A percentile compares a stretch with the other conserved stretches of the same genome.
phyloP scores from a whole-genome alignment of 1,140 invertebrate species.

The Lepidurus arcticus region DNA sequence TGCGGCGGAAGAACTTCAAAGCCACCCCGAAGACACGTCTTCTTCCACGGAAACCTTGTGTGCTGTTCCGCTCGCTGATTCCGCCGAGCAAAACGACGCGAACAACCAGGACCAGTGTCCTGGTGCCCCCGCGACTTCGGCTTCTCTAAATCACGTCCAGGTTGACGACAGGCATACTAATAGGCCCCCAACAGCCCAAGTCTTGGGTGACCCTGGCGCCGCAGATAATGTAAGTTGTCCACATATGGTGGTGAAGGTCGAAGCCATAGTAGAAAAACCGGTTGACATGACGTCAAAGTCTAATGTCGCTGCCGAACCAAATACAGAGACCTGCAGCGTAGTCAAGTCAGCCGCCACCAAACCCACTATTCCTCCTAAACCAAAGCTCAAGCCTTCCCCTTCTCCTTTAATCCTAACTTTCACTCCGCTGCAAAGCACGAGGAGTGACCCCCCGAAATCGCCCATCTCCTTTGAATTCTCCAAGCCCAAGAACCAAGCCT shows the following conservation, averaged over 20 bases:
- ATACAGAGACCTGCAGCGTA: not conserved
- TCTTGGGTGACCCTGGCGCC: not conserved
- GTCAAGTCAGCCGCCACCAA: not conserved
- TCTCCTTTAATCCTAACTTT: slow-evolving; percentile 2
- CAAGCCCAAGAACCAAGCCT: not conserved
- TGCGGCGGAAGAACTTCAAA: not conserved
- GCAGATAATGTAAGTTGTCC: not conserved
- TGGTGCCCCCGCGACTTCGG: slow-evolving; percentile 9
- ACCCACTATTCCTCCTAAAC: not conserved
- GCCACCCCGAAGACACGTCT: not conserved
- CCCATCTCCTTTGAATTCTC: not conserved
- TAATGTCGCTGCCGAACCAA: slow-evolving; percentile 6
- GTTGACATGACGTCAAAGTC: slow-evolving; percentile 18
- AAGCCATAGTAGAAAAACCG: not conserved
- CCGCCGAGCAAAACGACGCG: not conserved
- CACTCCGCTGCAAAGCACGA: not conserved
- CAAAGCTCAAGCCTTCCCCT: not conserved
- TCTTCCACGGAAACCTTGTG: slow-evolving; percentile 32
- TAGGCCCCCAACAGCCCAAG: not conserved
- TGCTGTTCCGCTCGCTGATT: slow-evolving; percentile 25
- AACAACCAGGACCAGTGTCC: not conserved
- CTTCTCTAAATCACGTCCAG: slow-evolving; percentile 27
- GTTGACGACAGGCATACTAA: not conserved
- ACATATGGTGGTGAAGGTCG: slow-evolving; percentile 18
- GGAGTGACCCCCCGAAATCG: not conserved